Evolutionary conservation across 2,888 invertebrate genomes (phyloP).

Genomic region (Cyrtodaria siliqua): DNA sequence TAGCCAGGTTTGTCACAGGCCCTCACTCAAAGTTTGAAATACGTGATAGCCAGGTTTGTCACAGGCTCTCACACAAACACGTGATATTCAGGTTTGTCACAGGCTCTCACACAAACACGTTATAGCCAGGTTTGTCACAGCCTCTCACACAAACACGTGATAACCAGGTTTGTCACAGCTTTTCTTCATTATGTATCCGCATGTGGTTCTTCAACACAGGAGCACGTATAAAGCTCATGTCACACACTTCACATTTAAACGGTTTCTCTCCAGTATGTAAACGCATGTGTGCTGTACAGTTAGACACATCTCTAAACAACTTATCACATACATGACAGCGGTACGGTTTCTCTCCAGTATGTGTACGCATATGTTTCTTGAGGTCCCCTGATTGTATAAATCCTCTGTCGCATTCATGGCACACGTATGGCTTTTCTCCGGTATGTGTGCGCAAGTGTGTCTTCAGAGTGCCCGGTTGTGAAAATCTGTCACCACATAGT

Average conservation of each 20-base stretch:
- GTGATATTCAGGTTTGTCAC: too few relatives aligned
- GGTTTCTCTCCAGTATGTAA: too few relatives aligned
- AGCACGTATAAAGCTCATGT: neutral
- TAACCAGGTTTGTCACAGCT: too few relatives aligned
- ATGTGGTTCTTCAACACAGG: neutral
- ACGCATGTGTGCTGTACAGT: neutral
- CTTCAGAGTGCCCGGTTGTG: conserved; percentile 24
- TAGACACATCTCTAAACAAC: neutral
- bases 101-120: too few relatives aligned
- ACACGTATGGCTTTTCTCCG: conserved; percentile 33
- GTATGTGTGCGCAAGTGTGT: conserved; percentile 32
- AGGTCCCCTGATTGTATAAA: neutral
- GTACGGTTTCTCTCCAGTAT: neutral
- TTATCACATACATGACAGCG: neutral
- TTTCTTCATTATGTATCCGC: neutral
- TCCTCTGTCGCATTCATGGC: conserved; percentile 20
- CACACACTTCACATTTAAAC: too few relatives aligned
- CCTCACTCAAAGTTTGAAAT: too few relatives aligned
- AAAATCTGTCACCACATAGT: conserved; percentile 45
- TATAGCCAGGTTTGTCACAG: too few relatives aligned
- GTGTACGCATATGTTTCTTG: conserved; percentile 4
- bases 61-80: too few relatives aligned
- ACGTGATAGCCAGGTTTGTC: too few relatives aligned
- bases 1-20: too few relatives aligned
- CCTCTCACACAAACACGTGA: too few relatives aligned